A percentile compares a stretch with the other conserved stretches of the same genome.
These are phyloP conservation scores for Amphipoea lucens DNA, from an alignment of 2,888 invertebrate species.

Conservation along the genomic window DNA sequence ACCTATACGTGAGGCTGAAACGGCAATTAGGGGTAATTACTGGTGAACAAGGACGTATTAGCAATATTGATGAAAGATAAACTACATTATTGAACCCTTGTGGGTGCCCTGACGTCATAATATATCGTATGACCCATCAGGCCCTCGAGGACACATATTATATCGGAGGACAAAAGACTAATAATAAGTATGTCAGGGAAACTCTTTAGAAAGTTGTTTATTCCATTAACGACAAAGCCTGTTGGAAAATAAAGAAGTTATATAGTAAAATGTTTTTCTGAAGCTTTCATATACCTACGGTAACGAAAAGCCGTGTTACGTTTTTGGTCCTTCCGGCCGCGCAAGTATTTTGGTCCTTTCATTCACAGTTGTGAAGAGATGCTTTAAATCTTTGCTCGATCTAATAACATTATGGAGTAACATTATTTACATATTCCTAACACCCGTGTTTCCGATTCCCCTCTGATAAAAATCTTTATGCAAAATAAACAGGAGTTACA, in stretches of 20 bases:
- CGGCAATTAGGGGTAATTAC: slow-evolving; percentile 5
- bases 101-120: slow-evolving; percentile 46
- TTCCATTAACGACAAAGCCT: slow-evolving; percentile 9
- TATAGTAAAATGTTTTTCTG: neutral
- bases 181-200: slow-evolving; percentile 49
- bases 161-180: slow-evolving; percentile 26
- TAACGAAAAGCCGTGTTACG: neutral
- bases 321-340: neutral
- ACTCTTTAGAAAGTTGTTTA: slow-evolving; percentile 30
- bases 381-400: neutral
- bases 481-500: slow-evolving; percentile 50
- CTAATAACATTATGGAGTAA: neutral
- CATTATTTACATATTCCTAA: neutral
- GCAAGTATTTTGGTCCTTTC: slow-evolving; percentile 24
- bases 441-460: neutral
- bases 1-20: neutral
- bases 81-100: slow-evolving; percentile 51
- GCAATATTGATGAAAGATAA: slow-evolving; percentile 48
- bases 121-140: slow-evolving; percentile 31
- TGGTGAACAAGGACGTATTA: slow-evolving; percentile 30
- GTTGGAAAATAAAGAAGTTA: slow-evolving; percentile 8
- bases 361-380: neutral
- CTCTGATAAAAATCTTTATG: slow-evolving; percentile 62
- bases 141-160: slow-evolving; percentile 39
- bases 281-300: neutral